Conservation (phyloP, 2,113 vertebrate species). For the Pluvianellus socialis region DNA sequence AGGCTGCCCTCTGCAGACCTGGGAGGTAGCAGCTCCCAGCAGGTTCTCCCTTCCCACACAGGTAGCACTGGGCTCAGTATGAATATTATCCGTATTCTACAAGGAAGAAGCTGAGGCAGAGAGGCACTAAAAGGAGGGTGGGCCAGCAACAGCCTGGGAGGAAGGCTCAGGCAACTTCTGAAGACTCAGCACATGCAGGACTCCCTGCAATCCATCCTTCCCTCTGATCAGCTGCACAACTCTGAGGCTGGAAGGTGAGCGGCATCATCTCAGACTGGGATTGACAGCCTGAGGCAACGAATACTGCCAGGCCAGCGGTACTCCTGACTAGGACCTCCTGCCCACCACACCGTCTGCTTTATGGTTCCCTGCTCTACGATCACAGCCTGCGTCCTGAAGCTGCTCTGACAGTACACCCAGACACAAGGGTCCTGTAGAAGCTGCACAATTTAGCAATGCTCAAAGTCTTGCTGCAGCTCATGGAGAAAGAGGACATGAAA, state of each 20-base stretch:
- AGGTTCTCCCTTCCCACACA: background rate
- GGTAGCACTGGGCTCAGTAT: background rate
- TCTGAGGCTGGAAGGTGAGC: background rate
- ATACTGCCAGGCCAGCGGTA: background rate
- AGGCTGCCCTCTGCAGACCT: slow-evolving; percentile 20
- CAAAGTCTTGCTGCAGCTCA: background rate
- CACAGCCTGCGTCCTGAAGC: background rate
- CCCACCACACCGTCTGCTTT: background rate
- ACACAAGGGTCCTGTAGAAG: background rate
- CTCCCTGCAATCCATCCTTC: background rate
- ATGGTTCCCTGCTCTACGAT: rapidly evolving
- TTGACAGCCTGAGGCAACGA: rapidly evolving
- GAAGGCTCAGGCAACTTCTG: background rate
- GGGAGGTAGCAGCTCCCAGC: background rate
- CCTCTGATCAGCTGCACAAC: background rate
- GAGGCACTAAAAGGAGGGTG: background rate
- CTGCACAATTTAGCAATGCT: background rate
- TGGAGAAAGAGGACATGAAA: background rate
- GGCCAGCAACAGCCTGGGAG: background rate
- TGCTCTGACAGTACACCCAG: background rate
- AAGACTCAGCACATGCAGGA: background rate
- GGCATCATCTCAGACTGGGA: background rate
- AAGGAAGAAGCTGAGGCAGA: background rate
- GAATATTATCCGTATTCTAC: rapidly evolving
- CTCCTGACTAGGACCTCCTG: background rate